Conservation (phyloP, 1,140 invertebrate species). For the Bombus polaris region DNA sequence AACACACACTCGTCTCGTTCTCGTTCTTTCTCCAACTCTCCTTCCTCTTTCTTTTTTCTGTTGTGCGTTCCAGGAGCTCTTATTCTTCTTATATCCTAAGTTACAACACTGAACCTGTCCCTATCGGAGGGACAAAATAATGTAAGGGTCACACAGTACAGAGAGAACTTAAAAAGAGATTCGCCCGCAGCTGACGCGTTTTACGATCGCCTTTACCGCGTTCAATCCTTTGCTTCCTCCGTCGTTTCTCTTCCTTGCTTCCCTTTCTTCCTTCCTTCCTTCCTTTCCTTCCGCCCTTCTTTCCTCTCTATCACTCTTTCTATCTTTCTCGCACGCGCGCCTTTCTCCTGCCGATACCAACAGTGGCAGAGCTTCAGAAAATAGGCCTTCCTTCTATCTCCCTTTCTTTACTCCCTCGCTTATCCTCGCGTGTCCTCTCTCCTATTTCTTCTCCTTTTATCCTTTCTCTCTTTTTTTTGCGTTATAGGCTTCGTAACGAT, state of each 20-base stretch:
- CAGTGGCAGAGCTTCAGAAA: not conserved
- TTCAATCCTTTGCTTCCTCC: conserved; percentile 27
- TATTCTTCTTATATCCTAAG: conserved; percentile 79
- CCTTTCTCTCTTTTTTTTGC: conserved; percentile 16
- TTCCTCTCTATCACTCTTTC: not conserved
- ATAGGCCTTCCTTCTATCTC: conserved; percentile 15
- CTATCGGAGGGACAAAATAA: conserved; percentile 79
- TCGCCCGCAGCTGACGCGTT: conserved; percentile 52
- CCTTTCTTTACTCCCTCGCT: conserved; percentile 40
- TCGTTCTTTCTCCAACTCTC: conserved; percentile 34
- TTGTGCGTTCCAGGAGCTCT: conserved; percentile 71
- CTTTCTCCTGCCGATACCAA: conserved; percentile 3
- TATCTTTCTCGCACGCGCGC: not conserved
- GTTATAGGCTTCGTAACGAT: conserved; percentile 57
- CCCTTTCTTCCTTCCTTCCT: conserved; percentile 14
- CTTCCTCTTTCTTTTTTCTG: conserved; percentile 32
- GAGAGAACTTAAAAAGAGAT: conserved; percentile 71
- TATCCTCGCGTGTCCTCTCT: conserved; percentile 22
- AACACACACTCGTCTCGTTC: conserved; percentile 1
- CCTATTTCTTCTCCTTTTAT: conserved; percentile 24
- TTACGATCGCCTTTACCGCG: conserved; percentile 50
- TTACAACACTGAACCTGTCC: conserved; percentile 82
- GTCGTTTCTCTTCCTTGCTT: not conserved
- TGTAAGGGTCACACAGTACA: conserved; percentile 75
- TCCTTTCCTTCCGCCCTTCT: conserved; percentile 23